Evolutionary conservation across 2,888 invertebrate genomes (phyloP), one percentile per base, ranked within the genome.

Genomic region (Onchidella celtica): DNA sequence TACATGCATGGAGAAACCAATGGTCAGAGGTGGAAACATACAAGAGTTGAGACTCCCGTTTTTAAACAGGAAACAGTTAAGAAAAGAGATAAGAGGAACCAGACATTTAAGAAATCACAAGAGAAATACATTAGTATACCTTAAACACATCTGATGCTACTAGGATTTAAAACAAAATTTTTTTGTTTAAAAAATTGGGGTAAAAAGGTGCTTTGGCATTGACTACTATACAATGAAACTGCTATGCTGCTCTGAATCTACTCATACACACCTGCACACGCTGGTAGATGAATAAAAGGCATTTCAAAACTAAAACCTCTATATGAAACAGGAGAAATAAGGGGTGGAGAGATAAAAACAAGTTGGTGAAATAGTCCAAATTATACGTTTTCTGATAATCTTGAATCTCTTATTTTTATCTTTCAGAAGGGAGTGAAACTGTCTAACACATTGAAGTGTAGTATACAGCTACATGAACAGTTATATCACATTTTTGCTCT

Each of bases 401-500:
- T 47, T 47, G 47, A 47, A 11, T 6, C 17, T 47, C 17, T 47
- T 11, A 17, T 47, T 47, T 47, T 47, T 47, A 47, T 47, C 17
- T 47, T 47, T 11, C 47, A 11, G 47, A 47, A 47, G 17, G 6
- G 6, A 17, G 47, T 6, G 47, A 47, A 47, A 47, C 17, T 47
- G 47, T 47, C 6, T 11, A 47, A 47, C 47, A 47, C 17, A 17
- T 47, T 47, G n/a, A n/a, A n/a, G n/a, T n/a, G n/a, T n/a, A n/a
- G 6, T n/a, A 61, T 61, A 9, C 24, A 61, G n/a, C n/a, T 74
- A 38, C 36, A 74, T 24, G 32, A 76, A 76, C 76, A 76, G 3
- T 66, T 32, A 76, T 76, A 76, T 76, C 76, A 76, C 76, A 76
- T 66, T 40, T 76, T 65, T 40, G 76, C 76, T 76, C 76, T 66